Conservation (phyloP, 2,888 invertebrate genomes). For the Megastigmus dorsalis region DNA sequence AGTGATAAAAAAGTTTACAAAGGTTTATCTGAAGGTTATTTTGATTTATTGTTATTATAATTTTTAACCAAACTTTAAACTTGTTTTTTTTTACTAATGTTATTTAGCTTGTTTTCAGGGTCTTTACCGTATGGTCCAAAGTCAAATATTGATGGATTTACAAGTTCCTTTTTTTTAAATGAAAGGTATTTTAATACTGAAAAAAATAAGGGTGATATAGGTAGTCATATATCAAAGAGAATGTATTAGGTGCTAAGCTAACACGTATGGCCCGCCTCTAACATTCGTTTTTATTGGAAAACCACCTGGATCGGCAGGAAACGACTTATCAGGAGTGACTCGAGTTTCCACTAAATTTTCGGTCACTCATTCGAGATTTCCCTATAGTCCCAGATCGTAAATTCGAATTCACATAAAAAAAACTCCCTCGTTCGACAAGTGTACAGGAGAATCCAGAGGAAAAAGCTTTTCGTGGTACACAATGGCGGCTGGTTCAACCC, state of each 20-base stretch:
- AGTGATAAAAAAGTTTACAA: too few relatives aligned
- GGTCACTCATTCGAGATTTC: slow-evolving; percentile 16
- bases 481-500: not conserved
- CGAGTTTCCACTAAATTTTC: slow-evolving; percentile 28
- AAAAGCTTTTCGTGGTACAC: not conserved
- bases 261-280: not conserved
- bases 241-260: slow-evolving; percentile 30
- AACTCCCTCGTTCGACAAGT: slow-evolving; percentile 34
- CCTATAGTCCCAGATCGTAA: slow-evolving; percentile 12
- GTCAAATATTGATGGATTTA: too few relatives aligned
- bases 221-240: not conserved
- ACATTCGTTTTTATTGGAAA: slow-evolving; percentile 39
- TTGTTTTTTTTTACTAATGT: too few relatives aligned
- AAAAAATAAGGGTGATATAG: too few relatives aligned
- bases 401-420: slow-evolving; percentile 33
- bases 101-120: too few relatives aligned
- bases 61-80: too few relatives aligned
- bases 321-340: slow-evolving; percentile 35
- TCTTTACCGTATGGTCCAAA: too few relatives aligned
- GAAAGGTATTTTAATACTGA: too few relatives aligned
- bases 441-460: slow-evolving; percentile 1
- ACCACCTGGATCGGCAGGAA: slow-evolving; percentile 22
- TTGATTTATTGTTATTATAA: too few relatives aligned
- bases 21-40: too few relatives aligned
- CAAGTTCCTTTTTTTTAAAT: too few relatives aligned